Conservation (phyloP, 2,113 vertebrate genomes). For the Puffinus mauretanicus region DNA sequence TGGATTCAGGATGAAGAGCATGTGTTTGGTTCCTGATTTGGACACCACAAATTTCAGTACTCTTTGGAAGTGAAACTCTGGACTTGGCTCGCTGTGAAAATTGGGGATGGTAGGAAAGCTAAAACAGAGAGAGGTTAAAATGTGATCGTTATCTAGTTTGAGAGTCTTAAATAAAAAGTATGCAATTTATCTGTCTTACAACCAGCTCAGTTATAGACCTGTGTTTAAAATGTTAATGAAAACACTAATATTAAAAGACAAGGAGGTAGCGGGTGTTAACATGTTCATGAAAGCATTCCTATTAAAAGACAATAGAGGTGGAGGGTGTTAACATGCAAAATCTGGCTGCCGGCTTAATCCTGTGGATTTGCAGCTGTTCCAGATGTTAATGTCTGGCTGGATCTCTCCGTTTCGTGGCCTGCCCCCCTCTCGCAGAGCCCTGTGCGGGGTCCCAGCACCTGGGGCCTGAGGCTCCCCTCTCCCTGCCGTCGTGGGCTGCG, state of each 20-base stretch:
- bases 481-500: accelerated
- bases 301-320: background rate
- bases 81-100: background rate
- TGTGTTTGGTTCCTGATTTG: background rate
- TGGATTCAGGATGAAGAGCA: background rate
- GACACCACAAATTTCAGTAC: background rate
- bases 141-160: background rate
- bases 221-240: background rate
- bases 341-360: background rate
- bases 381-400: background rate
- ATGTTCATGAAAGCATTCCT: background rate
- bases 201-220: background rate
- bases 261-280: background rate
- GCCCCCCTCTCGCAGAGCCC: background rate
- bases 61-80: background rate
- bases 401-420: background rate
- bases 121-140: background rate
- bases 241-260: background rate
- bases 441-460: accelerated
- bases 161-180: background rate
- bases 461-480: background rate
- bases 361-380: background rate
- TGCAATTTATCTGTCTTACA: background rate
- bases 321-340: background rate
- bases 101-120: background rate